A percentile compares a stretch with the other conserved stretches of the same genome.
Evolutionary conservation across 2,888 invertebrate species (phyloP).

Genomic region (Yponomeuta malinellus): DNA sequence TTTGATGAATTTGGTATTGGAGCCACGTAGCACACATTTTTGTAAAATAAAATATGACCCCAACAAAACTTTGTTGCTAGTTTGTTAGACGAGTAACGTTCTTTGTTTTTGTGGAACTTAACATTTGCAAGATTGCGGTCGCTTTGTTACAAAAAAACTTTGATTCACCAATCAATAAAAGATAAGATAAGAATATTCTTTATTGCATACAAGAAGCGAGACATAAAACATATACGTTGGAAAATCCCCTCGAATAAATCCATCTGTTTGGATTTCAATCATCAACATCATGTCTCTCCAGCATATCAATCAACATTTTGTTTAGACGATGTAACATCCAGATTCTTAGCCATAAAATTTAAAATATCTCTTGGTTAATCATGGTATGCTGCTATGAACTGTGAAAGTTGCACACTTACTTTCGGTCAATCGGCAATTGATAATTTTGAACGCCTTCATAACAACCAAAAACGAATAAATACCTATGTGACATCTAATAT

Average conservation of each 20-base stretch:
- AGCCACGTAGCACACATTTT: constrained; percentile 41
- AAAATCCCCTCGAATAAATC: not conserved
- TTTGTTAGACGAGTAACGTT: not conserved
- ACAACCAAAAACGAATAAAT: too few relatives aligned
- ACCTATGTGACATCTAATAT: too few relatives aligned
- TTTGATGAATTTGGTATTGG: constrained; percentile 71
- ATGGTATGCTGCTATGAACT: too few relatives aligned
- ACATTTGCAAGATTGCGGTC: not conserved
- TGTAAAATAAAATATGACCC: constrained; percentile 19
- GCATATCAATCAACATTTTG: not conserved
- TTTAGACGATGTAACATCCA: not conserved
- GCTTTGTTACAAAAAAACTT: not conserved
- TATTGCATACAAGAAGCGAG: too few relatives aligned
- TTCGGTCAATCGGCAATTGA: too few relatives aligned
- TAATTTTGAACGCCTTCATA: too few relatives aligned
- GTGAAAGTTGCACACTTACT: too few relatives aligned
- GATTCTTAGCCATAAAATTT: not conserved
- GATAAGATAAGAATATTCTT: too few relatives aligned
- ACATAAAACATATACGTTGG: not conserved
- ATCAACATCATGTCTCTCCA: not conserved
- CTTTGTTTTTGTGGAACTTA: not conserved
- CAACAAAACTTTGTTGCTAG: constrained; percentile 4
- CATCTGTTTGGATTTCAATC: not conserved
- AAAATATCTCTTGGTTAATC: not conserved
- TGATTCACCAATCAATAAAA: not conserved